Percentiles rank a stretch among this genome's conserved stretches.
Conservation (phyloP, 2,113 vertebrate species). For the Nothocercus julius region DNA sequence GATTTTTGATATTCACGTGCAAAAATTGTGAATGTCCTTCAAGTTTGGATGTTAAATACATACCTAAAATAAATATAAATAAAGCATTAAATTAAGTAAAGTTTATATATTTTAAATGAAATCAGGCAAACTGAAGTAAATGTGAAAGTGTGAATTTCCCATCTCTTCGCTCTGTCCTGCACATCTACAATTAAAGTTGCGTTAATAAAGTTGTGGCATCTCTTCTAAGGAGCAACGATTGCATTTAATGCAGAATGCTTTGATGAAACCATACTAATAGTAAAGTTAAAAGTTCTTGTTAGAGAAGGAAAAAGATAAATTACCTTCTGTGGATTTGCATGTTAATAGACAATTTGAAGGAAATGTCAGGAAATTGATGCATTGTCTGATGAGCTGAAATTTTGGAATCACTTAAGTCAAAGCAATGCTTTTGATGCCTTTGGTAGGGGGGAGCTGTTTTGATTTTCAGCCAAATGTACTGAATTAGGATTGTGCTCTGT, state of each 20-base stretch:
- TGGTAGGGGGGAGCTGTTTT: slow-evolving; percentile 11
- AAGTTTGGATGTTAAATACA: not conserved
- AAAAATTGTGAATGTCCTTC: not conserved
- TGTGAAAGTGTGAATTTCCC: not conserved
- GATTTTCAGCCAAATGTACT: slow-evolving; percentile 16
- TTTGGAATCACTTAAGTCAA: slow-evolving; percentile 23
- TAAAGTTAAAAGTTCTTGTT: not conserved
- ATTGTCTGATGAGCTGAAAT: slow-evolving; percentile 44
- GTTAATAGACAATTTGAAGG: slow-evolving; percentile 30
- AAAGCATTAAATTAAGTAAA: not conserved
- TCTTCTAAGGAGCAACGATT: not conserved
- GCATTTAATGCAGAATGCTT: not conserved
- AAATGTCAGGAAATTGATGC: slow-evolving; percentile 49
- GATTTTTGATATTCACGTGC: not conserved
- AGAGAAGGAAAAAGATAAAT: slow-evolving; percentile 17
- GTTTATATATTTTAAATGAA: not conserved
- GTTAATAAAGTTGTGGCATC: not conserved
- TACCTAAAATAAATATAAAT: not conserved
- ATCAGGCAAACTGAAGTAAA: not conserved
- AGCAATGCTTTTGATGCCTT: not conserved
- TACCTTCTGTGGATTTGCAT: not conserved
- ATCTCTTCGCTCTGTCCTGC: not conserved
- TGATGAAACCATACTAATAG: not conserved
- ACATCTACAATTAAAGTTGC: not conserved
- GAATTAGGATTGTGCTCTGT: slow-evolving; percentile 35